Evolutionary conservation across 53 echinoderm and acorn worm genomes (phyloP).

Genomic region (Glandiceps talaboti): DNA sequence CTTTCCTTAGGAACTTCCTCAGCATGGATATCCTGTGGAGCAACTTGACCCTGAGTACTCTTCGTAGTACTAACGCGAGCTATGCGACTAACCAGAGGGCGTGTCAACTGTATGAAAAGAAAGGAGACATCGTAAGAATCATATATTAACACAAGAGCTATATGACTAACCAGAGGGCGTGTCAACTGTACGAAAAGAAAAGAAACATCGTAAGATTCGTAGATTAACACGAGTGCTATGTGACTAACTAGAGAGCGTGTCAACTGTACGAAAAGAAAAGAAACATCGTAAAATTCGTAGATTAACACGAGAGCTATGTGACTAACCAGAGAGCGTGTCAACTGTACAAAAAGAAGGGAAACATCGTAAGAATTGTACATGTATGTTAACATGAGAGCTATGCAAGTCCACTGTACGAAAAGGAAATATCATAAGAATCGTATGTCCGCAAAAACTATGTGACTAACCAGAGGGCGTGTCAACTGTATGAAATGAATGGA

Average conservation of each 20-base stretch:
- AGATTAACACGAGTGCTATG: not conserved
- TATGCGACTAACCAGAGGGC: not conserved
- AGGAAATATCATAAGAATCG: no score
- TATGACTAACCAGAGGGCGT: not conserved
- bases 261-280: not conserved
- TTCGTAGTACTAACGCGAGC: not conserved
- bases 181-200: not conserved
- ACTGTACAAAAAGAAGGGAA: not conserved
- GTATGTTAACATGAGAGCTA: no score
- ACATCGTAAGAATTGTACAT: no score
- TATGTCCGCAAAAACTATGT: no score
- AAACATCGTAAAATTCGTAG: no score
- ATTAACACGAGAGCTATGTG: not conserved
- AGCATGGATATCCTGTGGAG: not conserved
- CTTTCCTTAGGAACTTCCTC: constrained; percentile 4
- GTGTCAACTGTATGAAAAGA: not conserved
- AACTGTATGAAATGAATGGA: not conserved
- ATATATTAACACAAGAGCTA: not conserved
- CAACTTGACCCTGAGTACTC: not conserved
- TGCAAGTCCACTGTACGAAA: no score
- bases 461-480: not conserved
- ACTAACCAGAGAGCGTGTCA: not conserved
- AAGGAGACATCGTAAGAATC: no score
- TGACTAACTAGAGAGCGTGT: not conserved
- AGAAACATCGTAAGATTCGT: no score